Conservation (phyloP, 2,113 vertebrate genomes). For the Jaculus jaculus region DNA sequence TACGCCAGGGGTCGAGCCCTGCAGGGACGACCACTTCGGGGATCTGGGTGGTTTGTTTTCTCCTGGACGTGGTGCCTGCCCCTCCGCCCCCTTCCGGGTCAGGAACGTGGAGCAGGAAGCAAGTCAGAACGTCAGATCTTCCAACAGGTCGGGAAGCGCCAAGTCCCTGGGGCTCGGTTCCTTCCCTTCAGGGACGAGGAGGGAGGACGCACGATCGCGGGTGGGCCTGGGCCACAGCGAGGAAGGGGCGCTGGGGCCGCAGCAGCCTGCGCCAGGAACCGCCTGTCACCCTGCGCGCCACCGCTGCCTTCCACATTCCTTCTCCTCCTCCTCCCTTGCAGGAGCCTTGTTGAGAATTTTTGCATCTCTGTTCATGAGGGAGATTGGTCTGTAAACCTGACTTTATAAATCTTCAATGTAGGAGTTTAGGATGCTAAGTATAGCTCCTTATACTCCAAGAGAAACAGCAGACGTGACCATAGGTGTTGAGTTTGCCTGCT, state of each 20-base stretch:
- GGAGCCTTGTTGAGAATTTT: conserved; percentile 75
- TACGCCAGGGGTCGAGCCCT: conserved; percentile 31
- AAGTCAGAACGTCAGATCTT: conserved; percentile 80
- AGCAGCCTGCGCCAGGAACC: conserved; percentile 78
- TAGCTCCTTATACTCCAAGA: no score
- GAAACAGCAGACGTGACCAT: no score
- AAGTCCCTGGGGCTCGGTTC: conserved; percentile 82
- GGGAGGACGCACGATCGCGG: conserved; percentile 69
- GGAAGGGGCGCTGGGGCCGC: conserved; percentile 66
- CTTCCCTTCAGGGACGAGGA: conserved; percentile 82
- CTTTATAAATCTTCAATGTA: no score
- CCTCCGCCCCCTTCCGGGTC: conserved; percentile 68
- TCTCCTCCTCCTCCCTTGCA: conserved; percentile 78
- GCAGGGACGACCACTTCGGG: conserved; percentile 38
- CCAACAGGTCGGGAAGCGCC: conserved; percentile 86
- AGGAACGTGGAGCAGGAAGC: conserved; percentile 50
- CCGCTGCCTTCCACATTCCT: conserved; percentile 84
- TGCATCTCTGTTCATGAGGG: no score
- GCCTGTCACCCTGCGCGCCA: conserved; percentile 79
- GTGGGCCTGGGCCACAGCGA: conserved; percentile 68
- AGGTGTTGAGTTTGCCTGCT: no score
- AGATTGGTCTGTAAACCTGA: no score
- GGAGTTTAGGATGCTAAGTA: no score
- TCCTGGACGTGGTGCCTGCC: background rate
- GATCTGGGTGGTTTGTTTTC: conserved; percentile 22